Evolutionary conservation across 2,113 vertebrate species (phyloP), one percentile per base, ranked within the genome.

Genomic region (Hiodon tergisus): DNA sequence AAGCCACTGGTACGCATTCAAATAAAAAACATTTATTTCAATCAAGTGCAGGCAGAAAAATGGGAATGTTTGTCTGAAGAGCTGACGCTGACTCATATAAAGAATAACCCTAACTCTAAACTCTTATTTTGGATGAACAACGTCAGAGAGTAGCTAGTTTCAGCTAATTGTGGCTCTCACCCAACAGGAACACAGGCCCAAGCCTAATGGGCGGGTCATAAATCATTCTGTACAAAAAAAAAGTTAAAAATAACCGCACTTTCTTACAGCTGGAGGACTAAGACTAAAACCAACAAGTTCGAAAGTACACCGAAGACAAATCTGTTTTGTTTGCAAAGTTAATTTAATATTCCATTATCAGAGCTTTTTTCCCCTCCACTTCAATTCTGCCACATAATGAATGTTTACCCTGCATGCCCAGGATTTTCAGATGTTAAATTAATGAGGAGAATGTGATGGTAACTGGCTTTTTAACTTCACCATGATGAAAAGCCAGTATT

Each of bases 401-500:
- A 85, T 95, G 93, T 96, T 96, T 95, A 96, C 90, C 92, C 91
- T 92, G 88, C 83, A 87, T 92, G 89, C 87, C 94, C 91, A 92
- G 92, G 91, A 91, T 93, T 86, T 95, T 94, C 92, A 92, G 90
- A 94, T 90, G 92, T 92, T 93, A 93, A 92, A 92, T 94, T 96
- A 97, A 98, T 94, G 92, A 94, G 92, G 91, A 92, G 88, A 94
- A 94, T 95, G 95, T 94, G 93, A 92, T 92, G 93, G 92, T 95
- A 94, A 93, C 90, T 93, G 94, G 93, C 90, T 95, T 94, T 94
- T 95, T 93, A 95, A 95, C 93, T 95, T 94, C 91, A 92, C 78
- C 79, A 93, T 95, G 94, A 96, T 97, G 94, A 95, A 95, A 96
- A 97, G 94, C 93, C 94, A 95, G 93, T 95, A 95, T 96, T 98